Percentiles rank a stretch among this genome's conserved stretches.
Evolutionary conservation across 2,797 vertebrate genomes (phyloP).

Genomic region (Gallinago nigripennis): DNA sequence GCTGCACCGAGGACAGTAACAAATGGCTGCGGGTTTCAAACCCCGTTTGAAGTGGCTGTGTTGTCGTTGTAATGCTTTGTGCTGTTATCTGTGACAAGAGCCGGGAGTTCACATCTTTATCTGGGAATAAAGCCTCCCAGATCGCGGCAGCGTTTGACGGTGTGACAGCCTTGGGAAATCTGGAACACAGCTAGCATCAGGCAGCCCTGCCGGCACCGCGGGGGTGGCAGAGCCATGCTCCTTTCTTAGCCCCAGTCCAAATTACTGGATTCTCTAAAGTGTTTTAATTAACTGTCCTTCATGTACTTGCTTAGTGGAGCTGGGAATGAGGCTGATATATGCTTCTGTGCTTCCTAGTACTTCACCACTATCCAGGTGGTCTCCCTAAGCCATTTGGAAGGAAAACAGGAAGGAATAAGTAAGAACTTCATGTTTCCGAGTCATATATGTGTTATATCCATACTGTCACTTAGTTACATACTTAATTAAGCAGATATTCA

Average conservation of each 20-base stretch:
- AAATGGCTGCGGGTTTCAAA: not conserved
- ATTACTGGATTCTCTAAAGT: not conserved
- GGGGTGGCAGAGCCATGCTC: not conserved
- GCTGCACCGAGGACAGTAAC: not conserved
- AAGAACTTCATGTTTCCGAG: not conserved
- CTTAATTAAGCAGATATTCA: not conserved
- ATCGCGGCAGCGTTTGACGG: not conserved
- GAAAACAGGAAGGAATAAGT: not conserved
- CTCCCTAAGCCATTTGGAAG: not conserved
- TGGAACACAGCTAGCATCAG: not conserved
- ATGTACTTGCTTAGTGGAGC: not conserved
- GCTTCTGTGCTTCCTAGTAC: not conserved
- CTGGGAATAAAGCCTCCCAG: constrained; percentile 26
- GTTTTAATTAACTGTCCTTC: not conserved
- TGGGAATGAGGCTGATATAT: not conserved
- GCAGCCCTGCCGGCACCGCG: not conserved
- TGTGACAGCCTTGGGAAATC: constrained; percentile 41
- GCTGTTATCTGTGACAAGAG: constrained; percentile 48
- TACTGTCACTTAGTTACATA: not conserved
- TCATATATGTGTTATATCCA: not conserved
- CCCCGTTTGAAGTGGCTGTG: not conserved
- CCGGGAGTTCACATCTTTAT: constrained; percentile 54
- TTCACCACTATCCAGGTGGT: not conserved
- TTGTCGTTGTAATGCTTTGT: not conserved
- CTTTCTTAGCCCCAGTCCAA: not conserved